phyloP scores from a whole-genome alignment of 2,797 vertebrate species.

The Hoplostethus mediterraneus region DNA sequence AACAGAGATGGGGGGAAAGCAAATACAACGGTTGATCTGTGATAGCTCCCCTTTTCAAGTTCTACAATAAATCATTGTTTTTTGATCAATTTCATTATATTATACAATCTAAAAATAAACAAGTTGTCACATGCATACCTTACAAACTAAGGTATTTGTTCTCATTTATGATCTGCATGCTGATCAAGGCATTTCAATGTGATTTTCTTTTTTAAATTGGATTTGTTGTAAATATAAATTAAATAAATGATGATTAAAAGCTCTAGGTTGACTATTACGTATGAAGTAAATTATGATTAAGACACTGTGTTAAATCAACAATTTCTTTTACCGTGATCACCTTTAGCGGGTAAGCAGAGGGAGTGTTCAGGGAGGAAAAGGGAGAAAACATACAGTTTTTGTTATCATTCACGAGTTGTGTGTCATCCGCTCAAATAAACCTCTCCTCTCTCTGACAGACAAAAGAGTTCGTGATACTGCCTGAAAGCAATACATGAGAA shows the following conservation, averaged over 20 bases:
- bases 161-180: constrained; percentile 44
- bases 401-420: constrained; percentile 48
- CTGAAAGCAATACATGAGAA: not conserved
- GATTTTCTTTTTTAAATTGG: constrained; percentile 16
- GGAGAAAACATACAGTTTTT: constrained; percentile 34
- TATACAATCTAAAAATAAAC: not conserved
- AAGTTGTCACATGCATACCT: constrained; percentile 3
- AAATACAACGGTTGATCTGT: constrained; percentile 34
- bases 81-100: not conserved
- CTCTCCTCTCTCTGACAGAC: constrained; percentile 10
- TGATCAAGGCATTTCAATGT: constrained; percentile 14
- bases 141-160: constrained; percentile 9
- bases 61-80: not conserved
- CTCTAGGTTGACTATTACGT: not conserved
- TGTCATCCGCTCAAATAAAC: constrained; percentile 14
- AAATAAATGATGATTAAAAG: constrained; percentile 16
- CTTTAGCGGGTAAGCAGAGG: constrained; percentile 69
- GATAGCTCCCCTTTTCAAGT: not conserved
- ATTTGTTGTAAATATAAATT: constrained; percentile 24
- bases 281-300: constrained; percentile 23
- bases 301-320: constrained; percentile 35
- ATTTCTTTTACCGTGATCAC: constrained; percentile 75
- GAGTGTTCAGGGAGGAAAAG: constrained; percentile 49
- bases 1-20: constrained; percentile 50
- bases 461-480: not conserved